Percentiles rank a stretch among this genome's conserved stretches.
Evolutionary conservation across 2,888 invertebrate species (phyloP).

Genomic region (Trissolcus japonicus): DNA sequence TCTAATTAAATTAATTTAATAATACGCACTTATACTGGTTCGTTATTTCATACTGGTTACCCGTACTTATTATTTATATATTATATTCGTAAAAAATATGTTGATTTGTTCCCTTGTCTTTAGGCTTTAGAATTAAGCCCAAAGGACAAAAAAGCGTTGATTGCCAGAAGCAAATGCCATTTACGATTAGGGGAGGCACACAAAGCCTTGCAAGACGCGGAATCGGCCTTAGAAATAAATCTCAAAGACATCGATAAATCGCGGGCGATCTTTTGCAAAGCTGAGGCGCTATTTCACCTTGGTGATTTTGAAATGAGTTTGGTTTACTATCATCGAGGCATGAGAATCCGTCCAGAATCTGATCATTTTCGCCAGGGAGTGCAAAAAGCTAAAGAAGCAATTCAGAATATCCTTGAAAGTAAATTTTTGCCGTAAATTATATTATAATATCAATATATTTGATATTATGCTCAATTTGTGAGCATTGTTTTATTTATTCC

Average conservation of each 20-base stretch:
- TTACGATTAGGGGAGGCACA: conserved; percentile 90
- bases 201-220: conserved; percentile 89
- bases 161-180: conserved; percentile 93
- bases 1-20: too few relatives aligned
- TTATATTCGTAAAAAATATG: too few relatives aligned
- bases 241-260: conserved; percentile 83
- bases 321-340: conserved; percentile 92
- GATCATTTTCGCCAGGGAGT: conserved; percentile 87
- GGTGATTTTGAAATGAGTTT: conserved; percentile 96
- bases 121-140: conserved; percentile 92
- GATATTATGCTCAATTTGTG: background rate
- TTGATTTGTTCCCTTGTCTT: background rate
- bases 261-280: conserved; percentile 90
- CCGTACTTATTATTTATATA: too few relatives aligned
- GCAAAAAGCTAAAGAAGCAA: conserved; percentile 95
- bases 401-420: conserved; percentile 90
- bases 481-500: background rate
- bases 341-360: conserved; percentile 89
- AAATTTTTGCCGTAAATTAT: conserved; percentile 14
- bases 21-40: too few relatives aligned
- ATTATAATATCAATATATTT: background rate
- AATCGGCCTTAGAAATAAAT: conserved; percentile 83
- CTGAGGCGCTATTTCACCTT: conserved; percentile 92
- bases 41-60: too few relatives aligned
- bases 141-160: conserved; percentile 89